phyloP scores from a whole-genome alignment of 2,797 vertebrate species.

The Macropodus opercularis region DNA sequence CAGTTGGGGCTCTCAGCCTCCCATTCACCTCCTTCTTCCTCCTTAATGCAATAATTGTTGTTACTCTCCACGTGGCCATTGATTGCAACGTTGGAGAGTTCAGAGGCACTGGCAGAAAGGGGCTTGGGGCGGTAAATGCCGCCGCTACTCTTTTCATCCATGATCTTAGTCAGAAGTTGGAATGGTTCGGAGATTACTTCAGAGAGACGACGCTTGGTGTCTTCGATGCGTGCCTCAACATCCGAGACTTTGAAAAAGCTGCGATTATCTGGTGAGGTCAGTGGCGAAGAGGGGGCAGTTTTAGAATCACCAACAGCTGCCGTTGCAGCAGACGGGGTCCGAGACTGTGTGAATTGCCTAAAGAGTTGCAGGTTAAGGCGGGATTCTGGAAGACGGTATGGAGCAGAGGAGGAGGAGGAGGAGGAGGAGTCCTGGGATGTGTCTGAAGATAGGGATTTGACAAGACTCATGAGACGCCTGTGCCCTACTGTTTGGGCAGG shows the following conservation, averaged over 20 bases:
- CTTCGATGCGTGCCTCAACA: conserved; percentile 95
- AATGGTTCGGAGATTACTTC: conserved; percentile 96
- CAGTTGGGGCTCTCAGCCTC: conserved; percentile 80
- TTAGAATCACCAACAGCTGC: conserved; percentile 86
- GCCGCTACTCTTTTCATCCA: conserved; percentile 89
- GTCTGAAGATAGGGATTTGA: conserved; percentile 96
- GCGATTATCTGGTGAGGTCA: conserved; percentile 90
- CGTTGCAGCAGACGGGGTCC: conserved; percentile 67
- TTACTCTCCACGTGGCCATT: conserved; percentile 91
- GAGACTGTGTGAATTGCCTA: conserved; percentile 95
- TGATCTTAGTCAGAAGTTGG: conserved; percentile 95
- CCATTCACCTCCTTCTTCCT: conserved; percentile 88
- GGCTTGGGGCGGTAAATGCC: conserved; percentile 87
- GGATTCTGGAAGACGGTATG: conserved; percentile 86
- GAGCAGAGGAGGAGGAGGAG: conserved; percentile 69
- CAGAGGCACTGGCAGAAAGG: conserved; percentile 92
- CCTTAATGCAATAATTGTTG: conserved; percentile 95
- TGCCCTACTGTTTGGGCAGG: conserved; percentile 81
- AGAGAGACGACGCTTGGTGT: conserved; percentile 94
- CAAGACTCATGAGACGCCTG: conserved; percentile 91
- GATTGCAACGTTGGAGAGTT: conserved; percentile 87
- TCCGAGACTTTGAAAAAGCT: conserved; percentile 98
- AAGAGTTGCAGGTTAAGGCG: conserved; percentile 95
- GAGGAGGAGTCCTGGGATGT: conserved; percentile 87
- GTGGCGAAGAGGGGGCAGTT: conserved; percentile 92